A percentile compares a stretch with the other conserved stretches of the same genome.
Evolutionary conservation across 2,797 vertebrate genomes (phyloP).

Genomic region (Morelia viridis): DNA sequence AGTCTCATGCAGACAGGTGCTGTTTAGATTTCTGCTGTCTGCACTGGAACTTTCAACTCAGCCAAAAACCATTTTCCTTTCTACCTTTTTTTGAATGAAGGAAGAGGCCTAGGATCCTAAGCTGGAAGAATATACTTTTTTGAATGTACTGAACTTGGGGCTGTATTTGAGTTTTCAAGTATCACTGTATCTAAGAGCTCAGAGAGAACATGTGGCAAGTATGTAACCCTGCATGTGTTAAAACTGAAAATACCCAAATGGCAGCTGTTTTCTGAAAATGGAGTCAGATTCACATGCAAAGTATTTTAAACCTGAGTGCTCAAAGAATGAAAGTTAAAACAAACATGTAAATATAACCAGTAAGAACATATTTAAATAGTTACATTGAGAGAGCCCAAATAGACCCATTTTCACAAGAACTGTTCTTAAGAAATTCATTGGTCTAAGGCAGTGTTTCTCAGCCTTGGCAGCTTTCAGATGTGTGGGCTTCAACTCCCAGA

Average conservation of each 20-base stretch:
- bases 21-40: constrained; percentile 29
- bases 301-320: background rate
- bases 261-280: constrained; percentile 47
- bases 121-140: constrained; percentile 31
- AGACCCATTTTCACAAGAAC: constrained; percentile 5
- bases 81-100: constrained; percentile 51
- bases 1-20: constrained; percentile 56
- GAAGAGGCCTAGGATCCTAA: constrained; percentile 17
- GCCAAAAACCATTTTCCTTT: constrained; percentile 29
- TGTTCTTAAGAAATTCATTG: background rate
- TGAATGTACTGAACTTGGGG: constrained; percentile 60
- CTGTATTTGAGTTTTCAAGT: constrained; percentile 37
- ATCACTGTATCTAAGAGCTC: constrained; percentile 10
- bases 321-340: constrained; percentile 2
- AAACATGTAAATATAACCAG: background rate
- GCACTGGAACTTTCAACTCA: constrained; percentile 40
- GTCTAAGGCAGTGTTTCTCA: background rate
- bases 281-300: constrained; percentile 21
- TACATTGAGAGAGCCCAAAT: background rate
- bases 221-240: constrained; percentile 33
- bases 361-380: background rate
- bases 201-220: constrained; percentile 32
- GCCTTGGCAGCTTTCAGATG: background rate
- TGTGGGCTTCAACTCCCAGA: background rate
- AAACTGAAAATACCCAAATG: constrained; percentile 24